Percentiles rank a stretch among this genome's conserved stretches.
Evolutionary conservation across 2,888 invertebrate genomes (phyloP).

Genomic region (Gnatocerus cornutus): DNA sequence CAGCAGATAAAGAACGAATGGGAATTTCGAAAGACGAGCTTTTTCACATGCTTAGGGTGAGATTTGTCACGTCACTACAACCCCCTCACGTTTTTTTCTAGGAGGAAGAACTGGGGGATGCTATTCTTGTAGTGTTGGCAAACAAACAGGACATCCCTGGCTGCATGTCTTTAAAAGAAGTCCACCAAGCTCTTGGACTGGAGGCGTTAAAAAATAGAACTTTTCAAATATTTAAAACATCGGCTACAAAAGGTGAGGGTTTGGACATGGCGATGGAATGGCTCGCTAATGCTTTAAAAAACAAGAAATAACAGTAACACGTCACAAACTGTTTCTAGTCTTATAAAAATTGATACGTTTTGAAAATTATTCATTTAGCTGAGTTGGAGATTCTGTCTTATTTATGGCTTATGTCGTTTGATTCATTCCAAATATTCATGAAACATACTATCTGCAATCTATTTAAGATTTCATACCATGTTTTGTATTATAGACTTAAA

Average conservation of each 20-base stretch:
- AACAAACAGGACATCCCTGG: slow-evolving; percentile 99
- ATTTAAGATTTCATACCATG: slow-evolving; percentile 43
- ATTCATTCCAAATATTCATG: slow-evolving; percentile 41
- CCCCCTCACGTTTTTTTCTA: slow-evolving; percentile 66
- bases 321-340: slow-evolving; percentile 56
- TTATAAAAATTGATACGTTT: slow-evolving; percentile 45
- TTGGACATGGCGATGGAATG: slow-evolving; percentile 99
- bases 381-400: slow-evolving; percentile 13
- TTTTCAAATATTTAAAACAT: slow-evolving; percentile 99
- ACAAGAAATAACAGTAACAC: slow-evolving; percentile 82
- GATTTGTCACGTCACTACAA: slow-evolving; percentile 53
- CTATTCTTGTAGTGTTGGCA: slow-evolving; percentile 96
- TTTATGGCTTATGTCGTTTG: slow-evolving; percentile 16
- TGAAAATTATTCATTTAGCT: slow-evolving; percentile 25
- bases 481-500: slow-evolving; percentile 48
- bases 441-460: slow-evolving; percentile 23
- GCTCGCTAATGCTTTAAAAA: slow-evolving; percentile 93
- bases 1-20: slow-evolving; percentile 98
- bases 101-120: slow-evolving; percentile 98
- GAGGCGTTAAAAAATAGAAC: slow-evolving; percentile 96
- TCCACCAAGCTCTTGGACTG: slow-evolving; percentile 95
- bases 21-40: slow-evolving; percentile 99
- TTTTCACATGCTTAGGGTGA: slow-evolving; percentile 97
- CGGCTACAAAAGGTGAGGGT: slow-evolving; percentile 98
- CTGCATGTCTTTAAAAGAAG: slow-evolving; percentile 96